Evolutionary conservation across 2,113 vertebrate genomes (phyloP).

Genomic region (Sorex fumeus): DNA sequence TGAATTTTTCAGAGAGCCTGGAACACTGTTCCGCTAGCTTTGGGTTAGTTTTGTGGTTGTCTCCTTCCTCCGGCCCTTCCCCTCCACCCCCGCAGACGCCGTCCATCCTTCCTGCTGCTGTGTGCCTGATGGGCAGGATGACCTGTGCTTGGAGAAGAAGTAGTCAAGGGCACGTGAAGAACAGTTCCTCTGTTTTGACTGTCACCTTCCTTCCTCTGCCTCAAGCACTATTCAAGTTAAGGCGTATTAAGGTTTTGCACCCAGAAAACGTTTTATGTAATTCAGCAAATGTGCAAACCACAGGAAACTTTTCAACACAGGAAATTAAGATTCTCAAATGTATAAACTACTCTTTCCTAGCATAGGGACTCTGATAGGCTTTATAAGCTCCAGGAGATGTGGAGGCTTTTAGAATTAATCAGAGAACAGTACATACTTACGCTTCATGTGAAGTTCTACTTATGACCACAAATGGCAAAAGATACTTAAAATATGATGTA

Average conservation of each 20-base stretch:
- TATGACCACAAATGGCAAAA: slow-evolving; percentile 48
- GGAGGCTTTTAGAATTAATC: slow-evolving; percentile 37
- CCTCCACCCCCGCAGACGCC: too few species aligned
- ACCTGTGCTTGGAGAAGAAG: neutral
- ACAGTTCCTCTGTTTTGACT: neutral
- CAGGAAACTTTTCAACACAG: neutral
- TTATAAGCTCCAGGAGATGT: slow-evolving; percentile 35
- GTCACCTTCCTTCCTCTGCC: neutral
- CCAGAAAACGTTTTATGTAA: neutral
- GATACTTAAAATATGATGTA: neutral
- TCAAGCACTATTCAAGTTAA: neutral
- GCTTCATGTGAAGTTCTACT: slow-evolving; percentile 58
- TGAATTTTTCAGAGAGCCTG: neutral
- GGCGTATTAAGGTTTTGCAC: neutral
- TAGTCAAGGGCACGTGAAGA: neutral
- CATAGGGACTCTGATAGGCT: neutral
- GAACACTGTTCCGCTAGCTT: neutral
- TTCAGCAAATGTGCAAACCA: neutral
- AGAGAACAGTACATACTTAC: neutral
- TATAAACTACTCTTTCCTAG: neutral
- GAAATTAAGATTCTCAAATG: neutral
- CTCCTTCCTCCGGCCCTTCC: neutral
- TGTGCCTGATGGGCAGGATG: neutral
- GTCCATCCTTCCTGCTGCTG: neutral
- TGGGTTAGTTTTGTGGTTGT: neutral